Base-by-base conservation (phyloP, 2,888 invertebrate species). In the Sinotaia quadrata region DNA sequence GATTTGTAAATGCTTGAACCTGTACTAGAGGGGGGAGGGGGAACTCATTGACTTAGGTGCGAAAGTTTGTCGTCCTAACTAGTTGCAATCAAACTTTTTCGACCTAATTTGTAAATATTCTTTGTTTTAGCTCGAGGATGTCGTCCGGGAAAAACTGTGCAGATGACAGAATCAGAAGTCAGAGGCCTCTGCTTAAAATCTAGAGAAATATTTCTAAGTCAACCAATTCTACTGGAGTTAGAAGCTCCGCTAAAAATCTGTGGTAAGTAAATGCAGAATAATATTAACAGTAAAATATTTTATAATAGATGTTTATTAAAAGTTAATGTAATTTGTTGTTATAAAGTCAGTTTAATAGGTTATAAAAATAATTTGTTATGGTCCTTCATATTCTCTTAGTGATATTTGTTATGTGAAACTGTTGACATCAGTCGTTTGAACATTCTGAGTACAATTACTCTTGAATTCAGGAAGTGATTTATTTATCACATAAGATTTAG, bases 131-230 rank as follows among this genome's bases (percentile, higher is more conserved):
- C 90, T 18, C 85, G 90, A 81, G 97, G 91, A 95, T 97, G 88
- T 94, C 96, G 89, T 93, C 98, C 90, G 93, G 94, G 90, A 93
- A 91, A 91, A 80, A 90, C 88, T 47, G 91, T 91, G 12, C 90
- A 90, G 79, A 90, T 91, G 90, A 89, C 90, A 67, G 91, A 91
- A 75, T 81, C 85, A 65, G 90, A 90, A 82, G 89, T 90, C 24
- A 81, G 89, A 33, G 87, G 86, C 12, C 81, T 90, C 12, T 90
- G 90, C 80, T 78, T 90, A 36, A 90, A 90, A 78, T 91, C 91
- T 15, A 81, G 91, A 71, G 91, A 91, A 85, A 91, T 91, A 74
- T 91, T 91, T 82, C 87, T 91, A 18, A 90, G 90, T 78, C 91
- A 91, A 79, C 91, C 91, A 10, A 91, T 91, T 75, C 85, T 91